These are phyloP conservation scores for Passerina amoena DNA, from an alignment of 2,113 vertebrate genomes.

Conservation along the genomic window DNA sequence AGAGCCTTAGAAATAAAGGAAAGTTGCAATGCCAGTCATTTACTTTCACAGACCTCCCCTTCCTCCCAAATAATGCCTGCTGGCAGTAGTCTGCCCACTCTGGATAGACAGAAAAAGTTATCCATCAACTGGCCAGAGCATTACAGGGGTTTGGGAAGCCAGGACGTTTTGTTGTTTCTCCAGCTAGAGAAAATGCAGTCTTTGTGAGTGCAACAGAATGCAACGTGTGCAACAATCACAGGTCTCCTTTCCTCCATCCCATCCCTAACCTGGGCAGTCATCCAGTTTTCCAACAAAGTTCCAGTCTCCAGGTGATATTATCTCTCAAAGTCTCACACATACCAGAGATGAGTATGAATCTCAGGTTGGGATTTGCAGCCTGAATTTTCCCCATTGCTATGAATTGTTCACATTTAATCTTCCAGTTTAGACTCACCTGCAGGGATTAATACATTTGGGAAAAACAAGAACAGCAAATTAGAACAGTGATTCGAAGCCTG, in stretches of 20 bases:
- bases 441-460: neutral
- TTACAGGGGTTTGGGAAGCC: neutral
- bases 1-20: neutral
- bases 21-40: neutral
- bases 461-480: neutral
- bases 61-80: neutral
- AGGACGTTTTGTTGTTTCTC: neutral
- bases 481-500: neutral
- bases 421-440: neutral
- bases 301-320: neutral
- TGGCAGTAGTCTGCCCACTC: neutral
- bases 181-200: neutral
- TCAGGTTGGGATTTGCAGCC: neutral
- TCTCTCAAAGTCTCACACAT: neutral
- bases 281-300: neutral
- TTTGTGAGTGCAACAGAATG: neutral
- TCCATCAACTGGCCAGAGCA: neutral
- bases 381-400: neutral
- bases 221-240: neutral
- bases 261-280: neutral
- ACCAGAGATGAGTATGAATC: neutral
- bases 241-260: neutral
- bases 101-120: neutral
- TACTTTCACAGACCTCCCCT: neutral
- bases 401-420: neutral